phyloP scores from a whole-genome alignment of 35 echinoderm and acorn worm genomes.

The Diadema setosum region DNA sequence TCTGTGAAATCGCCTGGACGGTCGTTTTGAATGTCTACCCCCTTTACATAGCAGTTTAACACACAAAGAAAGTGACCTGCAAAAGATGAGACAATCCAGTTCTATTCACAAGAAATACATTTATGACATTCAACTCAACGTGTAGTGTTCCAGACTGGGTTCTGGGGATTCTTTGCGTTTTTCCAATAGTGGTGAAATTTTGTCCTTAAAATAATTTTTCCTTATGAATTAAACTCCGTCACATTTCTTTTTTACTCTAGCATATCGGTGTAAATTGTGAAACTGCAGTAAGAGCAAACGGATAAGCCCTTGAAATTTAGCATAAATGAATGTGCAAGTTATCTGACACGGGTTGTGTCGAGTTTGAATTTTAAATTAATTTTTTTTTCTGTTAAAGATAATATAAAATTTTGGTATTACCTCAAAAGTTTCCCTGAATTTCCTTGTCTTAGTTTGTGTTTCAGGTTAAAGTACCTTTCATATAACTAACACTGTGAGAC shows the following conservation, averaged over 20 bases:
- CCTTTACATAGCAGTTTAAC: not conserved
- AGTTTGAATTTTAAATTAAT: no score
- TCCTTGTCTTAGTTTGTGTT: no score
- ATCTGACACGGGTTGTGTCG: no score
- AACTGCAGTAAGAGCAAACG: not conserved
- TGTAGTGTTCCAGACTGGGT: not conserved
- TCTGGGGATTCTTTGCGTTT: not conserved
- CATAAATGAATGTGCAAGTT: no score
- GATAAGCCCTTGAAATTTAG: not conserved
- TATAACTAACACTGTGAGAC: no score
- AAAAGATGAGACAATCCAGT: not conserved
- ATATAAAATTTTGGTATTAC: no score
- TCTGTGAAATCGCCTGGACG: not conserved
- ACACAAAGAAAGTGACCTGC: not conserved
- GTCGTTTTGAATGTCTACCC: not conserved
- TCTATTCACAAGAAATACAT: not conserved
- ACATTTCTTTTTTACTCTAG: not conserved
- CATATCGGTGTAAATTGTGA: not conserved
- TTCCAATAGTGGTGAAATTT: no score
- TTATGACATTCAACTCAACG: not conserved
- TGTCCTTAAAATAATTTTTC: no score
- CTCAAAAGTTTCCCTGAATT: no score
- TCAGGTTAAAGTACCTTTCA: no score
- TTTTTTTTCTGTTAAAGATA: not conserved
- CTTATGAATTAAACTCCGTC: not conserved